Evolutionary conservation across 1,140 invertebrate species (phyloP).

Genomic region (Trypoxylus dichotomus): DNA sequence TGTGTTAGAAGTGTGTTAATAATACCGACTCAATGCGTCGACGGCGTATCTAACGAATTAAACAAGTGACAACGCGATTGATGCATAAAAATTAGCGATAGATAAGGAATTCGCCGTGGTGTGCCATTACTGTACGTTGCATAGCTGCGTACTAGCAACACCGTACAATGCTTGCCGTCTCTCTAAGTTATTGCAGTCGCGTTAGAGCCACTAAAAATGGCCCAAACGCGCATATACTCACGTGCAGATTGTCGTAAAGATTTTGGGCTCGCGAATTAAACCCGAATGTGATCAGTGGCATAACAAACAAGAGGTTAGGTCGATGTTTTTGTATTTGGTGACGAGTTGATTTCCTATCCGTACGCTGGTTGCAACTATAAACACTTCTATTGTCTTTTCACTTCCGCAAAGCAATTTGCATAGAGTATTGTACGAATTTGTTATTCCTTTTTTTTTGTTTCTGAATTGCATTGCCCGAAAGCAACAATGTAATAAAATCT

Average conservation of each 20-base stretch:
- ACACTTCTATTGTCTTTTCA: not conserved
- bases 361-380: conserved; percentile 7
- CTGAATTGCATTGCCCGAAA: too few species aligned
- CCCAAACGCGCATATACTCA: not conserved
- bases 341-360: not conserved
- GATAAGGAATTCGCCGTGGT: not conserved
- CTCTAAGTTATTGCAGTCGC: not conserved
- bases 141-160: not conserved
- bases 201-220: conserved; percentile 4
- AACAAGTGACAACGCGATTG: not conserved
- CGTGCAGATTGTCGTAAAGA: conserved; percentile 11
- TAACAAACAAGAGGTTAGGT: conserved; percentile 6
- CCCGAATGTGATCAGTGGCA: not conserved
- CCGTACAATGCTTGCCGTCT: not conserved
- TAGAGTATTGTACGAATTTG: too few species aligned
- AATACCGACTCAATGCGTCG: not conserved
- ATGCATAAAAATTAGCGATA: conserved; percentile 6
- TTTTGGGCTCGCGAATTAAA: conserved; percentile 15
- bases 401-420: too few species aligned
- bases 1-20: conserved; percentile 10
- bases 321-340: not conserved
- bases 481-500: too few species aligned
- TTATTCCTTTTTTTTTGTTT: too few species aligned
- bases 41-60: not conserved
- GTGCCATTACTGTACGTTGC: not conserved